Conservation (phyloP, 2,113 vertebrate species). For the Paratilapia polleni region DNA sequence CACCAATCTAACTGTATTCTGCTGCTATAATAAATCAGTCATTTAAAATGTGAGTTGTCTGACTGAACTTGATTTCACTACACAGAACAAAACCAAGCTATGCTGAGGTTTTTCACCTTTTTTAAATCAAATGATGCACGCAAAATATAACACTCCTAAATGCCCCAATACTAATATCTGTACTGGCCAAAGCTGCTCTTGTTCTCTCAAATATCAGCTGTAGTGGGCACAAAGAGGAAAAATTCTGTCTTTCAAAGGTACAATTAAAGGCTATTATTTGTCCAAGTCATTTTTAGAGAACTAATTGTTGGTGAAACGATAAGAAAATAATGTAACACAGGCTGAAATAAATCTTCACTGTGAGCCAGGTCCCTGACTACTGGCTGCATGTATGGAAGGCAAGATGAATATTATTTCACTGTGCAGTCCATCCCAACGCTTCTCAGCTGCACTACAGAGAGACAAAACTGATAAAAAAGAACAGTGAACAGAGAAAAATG, state of each 20-base stretch:
- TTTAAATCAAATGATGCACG: not conserved
- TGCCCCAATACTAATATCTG: not conserved
- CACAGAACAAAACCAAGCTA: not conserved
- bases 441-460: not conserved
- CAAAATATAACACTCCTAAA: not conserved
- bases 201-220: too few relatives aligned
- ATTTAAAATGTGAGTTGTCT: not conserved
- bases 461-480: not conserved
- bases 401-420: slow-evolving; percentile 24
- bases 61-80: not conserved
- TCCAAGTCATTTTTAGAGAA: not conserved
- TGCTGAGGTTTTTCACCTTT: not conserved
- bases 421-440: slow-evolving; percentile 7
- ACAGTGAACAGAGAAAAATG: not conserved
- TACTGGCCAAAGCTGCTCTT: not conserved
- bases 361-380: slow-evolving; percentile 7
- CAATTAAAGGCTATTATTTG: slow-evolving; percentile 5
- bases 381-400: slow-evolving; percentile 10
- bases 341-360: slow-evolving; percentile 22
- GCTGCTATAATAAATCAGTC: not conserved
- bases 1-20: not conserved
- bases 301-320: not conserved
- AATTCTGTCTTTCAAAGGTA: not conserved
- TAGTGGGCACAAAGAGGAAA: not conserved
- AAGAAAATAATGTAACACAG: slow-evolving; percentile 5